phyloP scores from a whole-genome alignment of 2,797 vertebrate genomes.

The Notolepis coatsorum region DNA sequence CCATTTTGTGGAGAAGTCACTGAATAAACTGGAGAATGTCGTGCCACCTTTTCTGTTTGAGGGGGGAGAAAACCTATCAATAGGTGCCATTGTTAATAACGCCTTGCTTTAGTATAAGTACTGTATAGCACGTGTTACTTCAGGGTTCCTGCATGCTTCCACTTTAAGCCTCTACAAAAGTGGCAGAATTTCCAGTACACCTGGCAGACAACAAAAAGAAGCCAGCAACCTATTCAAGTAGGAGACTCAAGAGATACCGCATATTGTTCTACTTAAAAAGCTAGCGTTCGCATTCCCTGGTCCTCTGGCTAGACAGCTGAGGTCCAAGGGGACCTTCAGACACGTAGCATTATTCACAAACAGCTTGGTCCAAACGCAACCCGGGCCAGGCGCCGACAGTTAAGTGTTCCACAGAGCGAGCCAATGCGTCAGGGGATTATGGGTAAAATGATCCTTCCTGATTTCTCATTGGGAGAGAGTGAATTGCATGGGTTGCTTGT shows the following conservation, averaged over 20 bases:
- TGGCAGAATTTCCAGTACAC: neutral
- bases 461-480: neutral
- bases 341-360: slow-evolving; percentile 58
- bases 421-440: slow-evolving; percentile 38
- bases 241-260: slow-evolving; percentile 15
- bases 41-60: too few species aligned
- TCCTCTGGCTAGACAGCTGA: slow-evolving; percentile 38
- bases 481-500: too few species aligned
- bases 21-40: too few species aligned
- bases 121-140: too few species aligned
- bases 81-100: too few species aligned
- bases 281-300: slow-evolving; percentile 33
- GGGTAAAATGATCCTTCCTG: slow-evolving; percentile 50
- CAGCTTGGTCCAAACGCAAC: slow-evolving; percentile 57
- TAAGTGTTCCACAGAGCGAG: slow-evolving; percentile 40
- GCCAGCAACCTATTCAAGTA: slow-evolving; percentile 7
- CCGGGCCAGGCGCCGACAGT: slow-evolving; percentile 37
- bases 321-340: slow-evolving; percentile 33
- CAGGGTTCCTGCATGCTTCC: neutral
- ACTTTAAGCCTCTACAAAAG: neutral
- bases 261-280: slow-evolving; percentile 40
- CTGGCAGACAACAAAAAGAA: slow-evolving; percentile 15
- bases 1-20: too few species aligned
- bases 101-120: too few species aligned
- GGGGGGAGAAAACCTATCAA: too few species aligned